These are phyloP conservation scores for Anoncus sp. DNA, from an alignment of 2,888 invertebrate genomes.

Conservation along the genomic window DNA sequence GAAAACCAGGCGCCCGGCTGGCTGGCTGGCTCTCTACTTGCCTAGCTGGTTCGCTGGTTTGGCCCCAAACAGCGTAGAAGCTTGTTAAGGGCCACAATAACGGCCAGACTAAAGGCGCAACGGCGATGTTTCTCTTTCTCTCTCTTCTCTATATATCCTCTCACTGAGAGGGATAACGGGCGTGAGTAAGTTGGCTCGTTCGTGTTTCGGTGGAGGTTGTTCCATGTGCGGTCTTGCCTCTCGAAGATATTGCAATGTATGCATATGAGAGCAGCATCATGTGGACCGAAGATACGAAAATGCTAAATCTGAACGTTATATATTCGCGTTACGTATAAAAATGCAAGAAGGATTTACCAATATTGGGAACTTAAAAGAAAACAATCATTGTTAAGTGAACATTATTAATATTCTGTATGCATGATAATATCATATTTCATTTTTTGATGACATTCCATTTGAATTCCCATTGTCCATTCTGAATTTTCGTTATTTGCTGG, in stretches of 20 bases:
- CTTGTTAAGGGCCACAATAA: conserved; percentile 64
- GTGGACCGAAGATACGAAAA: conserved; percentile 19
- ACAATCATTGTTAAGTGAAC: too few species aligned
- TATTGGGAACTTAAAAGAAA: too few species aligned
- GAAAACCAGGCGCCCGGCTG: conserved; percentile 64
- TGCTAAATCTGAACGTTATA: not conserved
- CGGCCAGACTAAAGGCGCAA: conserved; percentile 30
- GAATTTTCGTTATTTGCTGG: too few species aligned
- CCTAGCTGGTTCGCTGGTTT: conserved; percentile 57
- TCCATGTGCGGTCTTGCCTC: conserved; percentile 48
- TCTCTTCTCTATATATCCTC: conserved; percentile 29
- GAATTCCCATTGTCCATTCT: too few species aligned
- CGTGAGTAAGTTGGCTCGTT: conserved; percentile 67
- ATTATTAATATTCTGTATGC: too few species aligned
- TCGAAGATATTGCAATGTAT: conserved; percentile 36
- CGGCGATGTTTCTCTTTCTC: conserved; percentile 38
- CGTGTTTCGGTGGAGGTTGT: conserved; percentile 66
- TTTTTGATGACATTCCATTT: too few species aligned
- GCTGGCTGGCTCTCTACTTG: conserved; percentile 58
- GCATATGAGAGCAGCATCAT: conserved; percentile 1
- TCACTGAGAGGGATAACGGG: conserved; percentile 50
- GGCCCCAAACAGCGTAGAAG: conserved; percentile 47
- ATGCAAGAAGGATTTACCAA: too few species aligned
- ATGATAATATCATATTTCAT: too few species aligned
- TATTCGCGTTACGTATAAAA: too few species aligned